phyloP scores from a whole-genome alignment of 1,140 invertebrate species.

The Druon quercuslanigerum region DNA sequence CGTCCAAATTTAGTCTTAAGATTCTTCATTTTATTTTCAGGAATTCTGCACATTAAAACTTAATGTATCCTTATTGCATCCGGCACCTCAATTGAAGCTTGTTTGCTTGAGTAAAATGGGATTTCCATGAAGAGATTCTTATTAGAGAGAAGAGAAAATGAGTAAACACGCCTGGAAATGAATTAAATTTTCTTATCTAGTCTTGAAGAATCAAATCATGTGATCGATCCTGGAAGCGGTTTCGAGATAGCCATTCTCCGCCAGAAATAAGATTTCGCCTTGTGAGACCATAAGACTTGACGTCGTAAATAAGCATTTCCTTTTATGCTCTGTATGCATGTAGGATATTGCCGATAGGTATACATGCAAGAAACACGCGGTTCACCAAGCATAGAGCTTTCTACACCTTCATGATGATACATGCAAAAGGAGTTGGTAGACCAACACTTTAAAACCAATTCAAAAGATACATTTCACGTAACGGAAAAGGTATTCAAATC shows the following conservation, averaged over 20 bases:
- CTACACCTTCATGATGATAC: neutral
- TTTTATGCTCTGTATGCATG: constrained; percentile 17
- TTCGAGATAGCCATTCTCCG: neutral
- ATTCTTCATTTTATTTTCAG: too few relatives aligned
- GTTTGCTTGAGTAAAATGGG: too few relatives aligned
- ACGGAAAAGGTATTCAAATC: constrained; percentile 21
- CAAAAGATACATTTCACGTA: constrained; percentile 15
- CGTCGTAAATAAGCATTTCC: constrained; percentile 28
- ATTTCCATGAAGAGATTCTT: too few relatives aligned
- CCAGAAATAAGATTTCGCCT: constrained; percentile 22
- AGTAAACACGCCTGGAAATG: neutral
- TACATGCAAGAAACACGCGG: constrained; percentile 18
- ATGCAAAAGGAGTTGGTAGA: neutral
- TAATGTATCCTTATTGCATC: too few relatives aligned
- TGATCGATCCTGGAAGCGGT: neutral
- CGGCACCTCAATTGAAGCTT: too few relatives aligned
- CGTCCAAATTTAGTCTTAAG: too few relatives aligned
- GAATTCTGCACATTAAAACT: too few relatives aligned
- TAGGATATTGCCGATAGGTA: constrained; percentile 19
- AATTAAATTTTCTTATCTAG: constrained; percentile 9
- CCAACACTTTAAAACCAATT: constrained; percentile 20
- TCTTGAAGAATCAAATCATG: neutral
- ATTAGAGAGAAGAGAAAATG: neutral
- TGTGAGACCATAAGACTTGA: constrained; percentile 11
- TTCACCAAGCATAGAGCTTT: constrained; percentile 11